Evolutionary conservation across 2,888 invertebrate genomes (phyloP).

Genomic region (Mystacides longicornis): DNA sequence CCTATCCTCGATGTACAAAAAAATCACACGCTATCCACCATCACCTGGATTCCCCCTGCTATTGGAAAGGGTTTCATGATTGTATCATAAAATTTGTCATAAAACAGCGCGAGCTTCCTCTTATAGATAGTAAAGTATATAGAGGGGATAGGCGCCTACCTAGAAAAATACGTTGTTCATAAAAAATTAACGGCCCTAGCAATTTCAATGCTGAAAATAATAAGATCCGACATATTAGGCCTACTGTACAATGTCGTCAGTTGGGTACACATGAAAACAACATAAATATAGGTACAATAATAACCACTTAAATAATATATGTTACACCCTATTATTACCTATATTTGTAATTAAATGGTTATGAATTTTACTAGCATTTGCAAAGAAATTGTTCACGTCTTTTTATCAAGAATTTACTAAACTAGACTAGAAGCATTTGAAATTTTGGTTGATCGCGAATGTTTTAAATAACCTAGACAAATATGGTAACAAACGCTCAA

Average conservation of each 20-base stretch:
- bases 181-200: slow-evolving; percentile 7
- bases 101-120: slow-evolving; percentile 4
- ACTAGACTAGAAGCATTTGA: too few species aligned
- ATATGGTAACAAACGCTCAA: too few species aligned
- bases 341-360: too few species aligned
- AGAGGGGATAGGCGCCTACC: neutral
- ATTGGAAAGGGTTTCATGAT: slow-evolving; percentile 2
- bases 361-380: too few species aligned
- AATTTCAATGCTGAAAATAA: neutral
- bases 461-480: too few species aligned
- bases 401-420: too few species aligned
- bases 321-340: neutral
- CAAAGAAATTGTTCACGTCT: too few species aligned
- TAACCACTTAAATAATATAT: neutral
- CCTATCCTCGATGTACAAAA: neutral
- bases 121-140: slow-evolving; percentile 1
- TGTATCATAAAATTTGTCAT: slow-evolving; percentile 4
- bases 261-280: too few species aligned
- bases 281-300: neutral
- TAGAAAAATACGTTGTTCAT: slow-evolving; percentile 2
- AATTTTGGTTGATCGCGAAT: too few species aligned
- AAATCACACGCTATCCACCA: neutral
- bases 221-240: neutral
- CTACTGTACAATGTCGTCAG: too few species aligned
- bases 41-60: neutral